Evolutionary conservation across 2,113 vertebrate genomes (phyloP).

Genomic region (Dipodomys spectabilis): DNA sequence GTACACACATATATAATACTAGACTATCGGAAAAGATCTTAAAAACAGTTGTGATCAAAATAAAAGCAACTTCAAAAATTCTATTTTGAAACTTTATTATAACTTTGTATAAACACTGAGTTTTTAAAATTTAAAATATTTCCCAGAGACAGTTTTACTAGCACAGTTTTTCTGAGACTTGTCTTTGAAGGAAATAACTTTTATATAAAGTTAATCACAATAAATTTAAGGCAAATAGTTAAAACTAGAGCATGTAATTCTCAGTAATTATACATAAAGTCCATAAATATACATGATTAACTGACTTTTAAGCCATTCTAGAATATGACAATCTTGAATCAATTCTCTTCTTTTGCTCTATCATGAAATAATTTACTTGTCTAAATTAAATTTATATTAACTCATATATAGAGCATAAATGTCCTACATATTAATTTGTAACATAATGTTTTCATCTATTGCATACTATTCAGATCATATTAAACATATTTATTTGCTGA

Average conservation of each 20-base stretch:
- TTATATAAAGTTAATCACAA: neutral
- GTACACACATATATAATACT: neutral
- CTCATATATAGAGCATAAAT: neutral
- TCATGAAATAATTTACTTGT: neutral
- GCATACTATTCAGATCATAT: neutral
- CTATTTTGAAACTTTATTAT: slow-evolving; percentile 1
- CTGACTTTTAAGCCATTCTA: neutral
- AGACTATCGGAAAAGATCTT: slow-evolving; percentile 27
- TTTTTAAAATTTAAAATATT: slow-evolving; percentile 55
- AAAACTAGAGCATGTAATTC: neutral
- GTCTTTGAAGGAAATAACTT: slow-evolving; percentile 11
- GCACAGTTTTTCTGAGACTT: slow-evolving; percentile 33
- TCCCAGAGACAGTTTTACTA: slow-evolving; percentile 30
- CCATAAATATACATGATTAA: neutral
- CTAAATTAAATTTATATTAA: neutral
- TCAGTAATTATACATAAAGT: too few species aligned
- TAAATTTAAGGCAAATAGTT: neutral
- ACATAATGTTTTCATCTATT: neutral
- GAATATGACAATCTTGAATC: neutral
- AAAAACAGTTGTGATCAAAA: neutral
- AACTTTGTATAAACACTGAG: slow-evolving; percentile 38
- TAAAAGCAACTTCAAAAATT: slow-evolving; percentile 37
- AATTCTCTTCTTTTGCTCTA: neutral
- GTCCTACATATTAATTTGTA: neutral
- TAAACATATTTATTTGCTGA: neutral